Evolutionary conservation across 2,797 vertebrate genomes (phyloP), one percentile per base, ranked within the genome.

Genomic region (Loris lydekkerianus): DNA sequence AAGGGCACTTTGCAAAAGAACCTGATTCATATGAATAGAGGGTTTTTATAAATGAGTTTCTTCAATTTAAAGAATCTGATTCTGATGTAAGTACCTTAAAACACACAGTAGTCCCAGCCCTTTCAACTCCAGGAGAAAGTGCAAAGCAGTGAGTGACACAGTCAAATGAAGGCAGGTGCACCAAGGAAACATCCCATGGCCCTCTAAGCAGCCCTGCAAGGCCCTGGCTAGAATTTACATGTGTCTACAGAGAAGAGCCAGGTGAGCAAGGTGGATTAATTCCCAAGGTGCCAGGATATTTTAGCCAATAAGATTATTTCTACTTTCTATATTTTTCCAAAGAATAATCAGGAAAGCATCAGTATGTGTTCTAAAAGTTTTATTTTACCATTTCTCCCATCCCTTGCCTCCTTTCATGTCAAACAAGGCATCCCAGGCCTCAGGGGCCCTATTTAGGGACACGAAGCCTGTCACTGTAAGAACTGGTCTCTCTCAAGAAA

Each of bases 271-370:
- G 84, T n/a, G 27, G 72, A 53, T 84, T 94, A 40, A 81, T 56
- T 93, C 73, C 78, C 20, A 1, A 61, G 20, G 56, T 46, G 69
- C 9, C 56, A 25, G 82, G 31, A n/a, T 49, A 37, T 77, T 85
- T 77, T 5, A 88, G 82, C 87, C 76, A 53, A 43, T 85, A 37
- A 63, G 69, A 86, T 96, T 76, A 73, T 63, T 75, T 90, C 72
- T 70, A 31, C 65, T 72, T n/a, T 83, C 94, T 91, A 73, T 96
- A 56, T 84, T 92, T 95, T 87, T 80, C 84, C 61, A 82, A 82
- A 88, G 73, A 90, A 81, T 40, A 72, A 83, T 89, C 70, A 63
- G 67, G 53, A 94, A 85, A 82, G 81, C 76, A 73, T 58, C 69
- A 67, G 34, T 60, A n/a, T 69, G 56, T 67, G 10, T 88, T 92